Evolutionary conservation across 64 coral and sea anemone species (phyloP), one percentile per base, ranked within the genome.

Genomic region (Orbicella faveolata): DNA sequence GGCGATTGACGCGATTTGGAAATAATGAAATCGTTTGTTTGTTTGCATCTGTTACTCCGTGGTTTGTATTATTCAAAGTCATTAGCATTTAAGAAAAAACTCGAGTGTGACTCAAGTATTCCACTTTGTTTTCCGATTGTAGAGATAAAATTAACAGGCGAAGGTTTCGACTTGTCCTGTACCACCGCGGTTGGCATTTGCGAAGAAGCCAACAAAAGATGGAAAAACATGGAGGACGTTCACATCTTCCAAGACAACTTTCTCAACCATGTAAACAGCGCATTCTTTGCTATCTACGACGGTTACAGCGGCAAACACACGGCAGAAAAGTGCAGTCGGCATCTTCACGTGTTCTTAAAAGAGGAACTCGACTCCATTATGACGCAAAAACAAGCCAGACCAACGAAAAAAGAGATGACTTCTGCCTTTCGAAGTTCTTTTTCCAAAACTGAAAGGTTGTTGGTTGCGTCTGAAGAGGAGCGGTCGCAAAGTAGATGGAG

Each of bases 171-270:
- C 17, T 2, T 97, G 83, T 89, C 70, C 14, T 97, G 92, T 73
- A 62, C 79, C 12, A 88, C 34, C 36, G 95, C 92, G 0, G 92
- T 87, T 16, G 94, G 94, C n/a, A 41, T 96, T 18, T 96, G 94
- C 54, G 91, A 90, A 57, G 94, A 96, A 77, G 90, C 87, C 1
- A 96, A 96, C 82, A 87, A 83, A 55, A 39, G 35, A n/a, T 96
- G 94, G 94, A 96, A 96, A 88, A 89, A 88, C 83, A 96, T 96
- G 94, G 94, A 96, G 84, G 94, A 96, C 35, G 83, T 89, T 3
- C 94, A 96, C 75, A 34, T 77, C 23, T 90, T 88, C 36, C 75
- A 90, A 61, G 88, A 98, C 61, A 77, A 98, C 63, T 98, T 98
- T 79, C 74, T 98, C 2, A 59, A 88, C 18, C 64, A 84, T 15